These are phyloP conservation scores for Anoplophora glabripennis DNA, from an alignment of 1,140 invertebrate species.

Conservation along the genomic window DNA sequence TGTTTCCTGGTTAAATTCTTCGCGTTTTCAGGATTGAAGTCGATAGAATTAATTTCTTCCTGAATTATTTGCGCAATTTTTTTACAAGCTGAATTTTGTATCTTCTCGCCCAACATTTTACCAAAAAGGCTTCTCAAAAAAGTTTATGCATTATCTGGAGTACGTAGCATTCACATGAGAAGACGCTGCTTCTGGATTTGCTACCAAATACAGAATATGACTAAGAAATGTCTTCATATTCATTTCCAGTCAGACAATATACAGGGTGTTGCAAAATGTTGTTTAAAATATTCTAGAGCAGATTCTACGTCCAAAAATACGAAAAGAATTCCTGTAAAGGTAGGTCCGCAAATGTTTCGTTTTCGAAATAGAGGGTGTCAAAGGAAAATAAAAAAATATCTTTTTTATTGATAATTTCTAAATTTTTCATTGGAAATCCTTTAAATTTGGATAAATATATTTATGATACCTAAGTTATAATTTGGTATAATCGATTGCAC, in stretches of 20 bases:
- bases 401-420: no score
- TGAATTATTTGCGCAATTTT: constrained; percentile 89
- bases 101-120: constrained; percentile 92
- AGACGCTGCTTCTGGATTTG: constrained; percentile 88
- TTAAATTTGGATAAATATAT: no score
- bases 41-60: constrained; percentile 93
- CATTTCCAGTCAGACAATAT: constrained; percentile 92
- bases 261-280: no score
- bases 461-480: no score
- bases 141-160: constrained; percentile 95
- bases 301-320: constrained; percentile 84
- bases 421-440: no score
- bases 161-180: constrained; percentile 97
- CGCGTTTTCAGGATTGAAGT: constrained; percentile 86
- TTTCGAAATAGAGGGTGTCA: no score
- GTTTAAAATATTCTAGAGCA: constrained; percentile 88
- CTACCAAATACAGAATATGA: constrained; percentile 89
- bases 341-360: no score
- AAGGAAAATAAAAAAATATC: no score
- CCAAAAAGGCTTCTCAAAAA: constrained; percentile 90
- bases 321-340: no score
- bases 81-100: constrained; percentile 92
- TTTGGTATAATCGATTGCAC: no score
- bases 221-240: constrained; percentile 82
- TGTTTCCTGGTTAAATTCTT: constrained; percentile 87